Base-by-base conservation (phyloP, 1,140 invertebrate genomes). In the Bacillus rossius region DNA sequence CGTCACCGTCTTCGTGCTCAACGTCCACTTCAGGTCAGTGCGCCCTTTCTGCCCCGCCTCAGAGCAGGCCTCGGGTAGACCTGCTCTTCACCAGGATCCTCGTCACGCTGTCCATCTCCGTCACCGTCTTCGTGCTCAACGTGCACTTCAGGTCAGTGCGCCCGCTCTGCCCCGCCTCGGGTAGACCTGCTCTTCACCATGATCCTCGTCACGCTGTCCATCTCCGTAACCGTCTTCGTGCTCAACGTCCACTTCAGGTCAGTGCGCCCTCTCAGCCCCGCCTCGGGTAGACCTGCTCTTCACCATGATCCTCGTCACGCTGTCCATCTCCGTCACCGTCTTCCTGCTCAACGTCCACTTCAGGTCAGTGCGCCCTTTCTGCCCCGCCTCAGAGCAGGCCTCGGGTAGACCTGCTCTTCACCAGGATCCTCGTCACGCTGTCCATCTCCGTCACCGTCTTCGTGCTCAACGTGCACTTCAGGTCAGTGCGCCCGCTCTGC, bases 131-230 rank as follows among this genome's bases (percentile, higher is more conserved):
- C 69, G 81, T 99, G 61, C 76, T 99, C 67, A 94, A 93, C 55
- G 94, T 97, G 81, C 95, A 99, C 69, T 98, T 72, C 96, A 96
- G 40, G 94, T 96, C n/a, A 99, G 96, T 19, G 97, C 94, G 16
- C 80, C 98, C 61, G 94, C 95, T 19, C 92, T 99, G 64, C 95
- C 96, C 16, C 76, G 98, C 51, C 86, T 99, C 55, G 95, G 96
- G 61, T 96, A 97, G 80, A 95, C 75, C 79, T 91, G 50, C 79
- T 99, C 54, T 99, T 99, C 78, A 99, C 96, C 20, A 98, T 99
- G 94, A 93, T 97, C 63, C 79, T 99, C 61, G 95, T 99, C 50
- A 96, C 94, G 17, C 79, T 97, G 55, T 98, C 95, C 60, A 96
- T 99, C 65, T 90, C 93, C 81, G 92, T 96, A 69, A 98, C 96